Evolutionary conservation across 2,113 vertebrate genomes (phyloP).

Genomic region (Crocuta crocuta): DNA sequence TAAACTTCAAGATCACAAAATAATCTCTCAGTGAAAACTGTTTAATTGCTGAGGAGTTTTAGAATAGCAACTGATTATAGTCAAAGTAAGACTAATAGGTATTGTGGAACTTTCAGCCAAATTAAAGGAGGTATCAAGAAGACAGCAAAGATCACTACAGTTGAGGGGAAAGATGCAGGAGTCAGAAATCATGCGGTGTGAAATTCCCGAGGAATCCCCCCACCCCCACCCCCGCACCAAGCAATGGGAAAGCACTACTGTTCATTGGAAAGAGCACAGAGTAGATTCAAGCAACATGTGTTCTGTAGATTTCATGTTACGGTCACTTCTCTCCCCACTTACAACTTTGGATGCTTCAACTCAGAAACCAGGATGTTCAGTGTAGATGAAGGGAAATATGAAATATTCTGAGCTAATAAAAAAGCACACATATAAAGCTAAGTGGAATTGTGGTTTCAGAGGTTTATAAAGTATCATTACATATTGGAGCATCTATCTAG

Average conservation of each 20-base stretch:
- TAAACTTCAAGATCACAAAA: slow-evolving; percentile 15
- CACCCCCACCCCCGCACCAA: not conserved
- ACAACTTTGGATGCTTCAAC: not conserved
- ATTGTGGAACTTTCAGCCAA: not conserved
- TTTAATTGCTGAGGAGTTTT: not conserved
- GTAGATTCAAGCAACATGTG: not conserved
- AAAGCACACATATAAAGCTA: not conserved
- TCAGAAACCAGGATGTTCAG: not conserved
- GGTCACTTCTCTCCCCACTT: not conserved
- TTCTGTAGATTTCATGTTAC: no score
- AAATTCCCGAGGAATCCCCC: not conserved
- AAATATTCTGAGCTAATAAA: not conserved
- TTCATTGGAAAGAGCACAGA: not conserved
- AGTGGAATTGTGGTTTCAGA: not conserved
- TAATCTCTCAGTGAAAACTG: not conserved
- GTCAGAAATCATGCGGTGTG: accelerated
- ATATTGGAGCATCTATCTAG: not conserved
- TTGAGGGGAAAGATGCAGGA: not conserved
- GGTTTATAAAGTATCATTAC: not conserved
- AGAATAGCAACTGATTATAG: not conserved
- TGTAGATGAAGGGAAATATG: not conserved
- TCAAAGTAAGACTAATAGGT: not conserved
- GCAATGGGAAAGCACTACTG: accelerated
- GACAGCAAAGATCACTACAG: not conserved
- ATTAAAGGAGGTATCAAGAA: not conserved